Conservation (phyloP, 2,888 invertebrate genomes). For the Leptopterna dolabrata region DNA sequence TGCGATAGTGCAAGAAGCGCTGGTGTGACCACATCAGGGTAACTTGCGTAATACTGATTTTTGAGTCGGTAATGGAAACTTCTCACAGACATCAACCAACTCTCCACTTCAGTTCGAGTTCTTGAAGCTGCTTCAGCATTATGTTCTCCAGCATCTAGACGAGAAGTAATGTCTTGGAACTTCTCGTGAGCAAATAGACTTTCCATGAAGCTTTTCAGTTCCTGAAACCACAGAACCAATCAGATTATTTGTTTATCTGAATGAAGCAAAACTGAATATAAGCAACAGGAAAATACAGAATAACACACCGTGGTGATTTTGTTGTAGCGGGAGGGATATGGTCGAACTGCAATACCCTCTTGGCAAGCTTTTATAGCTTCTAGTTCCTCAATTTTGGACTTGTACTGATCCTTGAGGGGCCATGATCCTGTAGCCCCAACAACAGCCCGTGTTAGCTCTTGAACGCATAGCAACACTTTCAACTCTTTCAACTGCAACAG, state of each 20-base stretch:
- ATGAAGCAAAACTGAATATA: no score
- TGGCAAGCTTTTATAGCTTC: slow-evolving; percentile 67
- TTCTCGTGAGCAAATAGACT: slow-evolving; percentile 63
- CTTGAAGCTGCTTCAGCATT: slow-evolving; percentile 59
- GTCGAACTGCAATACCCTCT: slow-evolving; percentile 72
- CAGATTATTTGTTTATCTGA: background rate
- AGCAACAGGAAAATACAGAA: background rate
- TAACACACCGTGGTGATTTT: slow-evolving; percentile 65
- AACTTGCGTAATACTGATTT: slow-evolving; percentile 73
- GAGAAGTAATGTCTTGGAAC: slow-evolving; percentile 48
- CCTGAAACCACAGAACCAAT: slow-evolving; percentile 66
- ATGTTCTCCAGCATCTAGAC: background rate
- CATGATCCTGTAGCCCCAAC: slow-evolving; percentile 57
- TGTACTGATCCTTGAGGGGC: slow-evolving; percentile 57
- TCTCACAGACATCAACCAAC: slow-evolving; percentile 71
- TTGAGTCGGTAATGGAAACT: slow-evolving; percentile 72
- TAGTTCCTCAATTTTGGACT: slow-evolving; percentile 67
- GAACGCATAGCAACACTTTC: slow-evolving; percentile 60
- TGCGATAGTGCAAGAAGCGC: slow-evolving; percentile 77
- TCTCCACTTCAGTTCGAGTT: slow-evolving; percentile 68
- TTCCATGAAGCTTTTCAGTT: slow-evolving; percentile 69
- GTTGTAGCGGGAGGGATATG: slow-evolving; percentile 69
- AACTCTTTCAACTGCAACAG: slow-evolving; percentile 62
- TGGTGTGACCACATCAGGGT: slow-evolving; percentile 83
- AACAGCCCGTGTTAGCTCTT: slow-evolving; percentile 61